A percentile compares a stretch with the other conserved stretches of the same genome.
Evolutionary conservation across 2,113 vertebrate genomes (phyloP).

Genomic region (Ellobius talpinus): DNA sequence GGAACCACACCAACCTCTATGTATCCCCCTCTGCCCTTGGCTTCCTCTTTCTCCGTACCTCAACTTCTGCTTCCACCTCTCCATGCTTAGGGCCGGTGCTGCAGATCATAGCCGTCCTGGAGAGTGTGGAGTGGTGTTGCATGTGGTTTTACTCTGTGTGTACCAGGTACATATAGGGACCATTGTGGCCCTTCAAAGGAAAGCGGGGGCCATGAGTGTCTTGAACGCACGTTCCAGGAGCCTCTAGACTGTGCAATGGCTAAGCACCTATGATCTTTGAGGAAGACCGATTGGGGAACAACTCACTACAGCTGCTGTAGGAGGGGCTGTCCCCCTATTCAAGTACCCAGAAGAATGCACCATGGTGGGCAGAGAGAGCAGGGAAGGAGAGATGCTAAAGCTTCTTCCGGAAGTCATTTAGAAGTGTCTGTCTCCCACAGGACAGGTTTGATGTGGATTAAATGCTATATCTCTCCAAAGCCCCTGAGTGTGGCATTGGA

Average conservation of each 20-base stretch:
- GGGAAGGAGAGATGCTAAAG: not conserved
- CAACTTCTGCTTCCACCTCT: not conserved
- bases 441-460: not conserved
- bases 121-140: no score
- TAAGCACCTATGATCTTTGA: not conserved
- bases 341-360: not conserved
- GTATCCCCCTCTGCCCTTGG: not conserved
- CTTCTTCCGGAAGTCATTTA: not conserved
- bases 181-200: not conserved
- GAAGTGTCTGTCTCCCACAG: no score
- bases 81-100: not conserved
- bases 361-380: not conserved
- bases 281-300: not conserved
- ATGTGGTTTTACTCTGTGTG: not conserved
- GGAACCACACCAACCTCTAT: not conserved
- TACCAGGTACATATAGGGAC: not conserved
- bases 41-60: not conserved
- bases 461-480: not conserved
- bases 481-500: not conserved
- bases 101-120: not conserved
- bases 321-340: not conserved
- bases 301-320: not conserved
- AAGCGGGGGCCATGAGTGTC: not conserved
- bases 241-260: not conserved
- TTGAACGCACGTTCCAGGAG: not conserved